phyloP scores from a whole-genome alignment of 2,113 vertebrate genomes.

The Perognathus longimembris region DNA sequence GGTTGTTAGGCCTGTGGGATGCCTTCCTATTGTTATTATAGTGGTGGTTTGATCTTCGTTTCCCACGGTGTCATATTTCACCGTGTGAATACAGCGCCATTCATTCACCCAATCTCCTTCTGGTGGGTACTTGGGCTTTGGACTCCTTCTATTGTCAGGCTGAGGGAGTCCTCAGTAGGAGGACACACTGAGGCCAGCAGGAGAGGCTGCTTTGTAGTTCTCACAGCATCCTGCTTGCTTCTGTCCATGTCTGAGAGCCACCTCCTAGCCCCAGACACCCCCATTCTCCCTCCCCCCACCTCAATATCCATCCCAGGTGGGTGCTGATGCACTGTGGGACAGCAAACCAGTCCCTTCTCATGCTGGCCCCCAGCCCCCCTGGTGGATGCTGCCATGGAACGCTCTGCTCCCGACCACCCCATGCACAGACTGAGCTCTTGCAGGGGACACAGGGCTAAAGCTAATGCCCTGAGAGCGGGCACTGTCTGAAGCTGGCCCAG shows the following conservation, averaged over 20 bases:
- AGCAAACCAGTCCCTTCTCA: accelerated
- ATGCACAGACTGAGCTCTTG: neutral
- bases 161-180: neutral
- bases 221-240: accelerated
- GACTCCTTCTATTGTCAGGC: neutral
- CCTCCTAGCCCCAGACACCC: too few species aligned
- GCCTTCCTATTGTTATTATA: accelerated
- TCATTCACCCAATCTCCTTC: neutral
- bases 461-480: neutral
- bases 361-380: neutral
- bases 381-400: neutral
- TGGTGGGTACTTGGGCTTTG: neutral
- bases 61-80: neutral
- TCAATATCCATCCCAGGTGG: neutral
- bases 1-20: neutral
- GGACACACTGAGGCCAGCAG: accelerated
- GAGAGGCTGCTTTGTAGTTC: neutral
- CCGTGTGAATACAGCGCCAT: accelerated
- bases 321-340: neutral
- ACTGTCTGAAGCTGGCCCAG: neutral
- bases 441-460: neutral
- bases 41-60: neutral
- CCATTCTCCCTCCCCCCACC: too few species aligned
- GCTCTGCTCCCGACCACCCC: neutral
- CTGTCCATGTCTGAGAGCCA: accelerated